Base-by-base conservation (phyloP, 2,888 invertebrate genomes). In the Eupithecia insigniata region DNA sequence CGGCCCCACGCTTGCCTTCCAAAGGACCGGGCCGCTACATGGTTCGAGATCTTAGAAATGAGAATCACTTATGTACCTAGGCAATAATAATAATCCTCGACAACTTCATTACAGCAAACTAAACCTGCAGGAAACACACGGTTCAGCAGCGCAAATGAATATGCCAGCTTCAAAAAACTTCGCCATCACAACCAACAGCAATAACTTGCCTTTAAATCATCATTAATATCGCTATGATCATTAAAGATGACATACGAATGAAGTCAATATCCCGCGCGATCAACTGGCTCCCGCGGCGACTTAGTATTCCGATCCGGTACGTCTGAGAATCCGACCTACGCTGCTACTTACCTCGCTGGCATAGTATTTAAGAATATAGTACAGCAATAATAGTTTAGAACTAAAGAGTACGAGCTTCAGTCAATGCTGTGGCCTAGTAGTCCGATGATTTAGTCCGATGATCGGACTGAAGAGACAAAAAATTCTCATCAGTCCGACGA, bases 271-370 rank as follows among this genome's bases (percentile, higher is more conserved):
- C 22, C 62, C 34, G 10, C 18, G 30, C 28, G 62, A 22, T 62
- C 12, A 32, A 36, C 36, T 18, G 64, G 36, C 60, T 28, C 60
- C 60, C 60, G 22, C 55, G 16, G 60, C 66, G 58, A 74, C 68
- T 74, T 71, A 74, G 26, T 74, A 71, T 71, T 70, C 73, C 34
- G 26, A 66, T n/a, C 69, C 34, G 43, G 62, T 74, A 12, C 67
- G 62, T 51, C 64, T 60, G n/a, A 32, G 69, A 66, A 65, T 28
- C 67, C 65, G 60, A 67, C 66, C 51, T 51, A 67, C 69, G 22
- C 16, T 46, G 30, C 1, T 61, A 46, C 43, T 12, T 55, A 14
- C 55, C 43, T 32, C 43, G 16, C n/a, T 18, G 39, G 8, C 60
- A 60, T 60, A 30, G 60, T 60, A 60, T 6, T 18, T 3, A 18